Conservation (phyloP, 2,797 vertebrate species). For the Buceros bicornis region DNA sequence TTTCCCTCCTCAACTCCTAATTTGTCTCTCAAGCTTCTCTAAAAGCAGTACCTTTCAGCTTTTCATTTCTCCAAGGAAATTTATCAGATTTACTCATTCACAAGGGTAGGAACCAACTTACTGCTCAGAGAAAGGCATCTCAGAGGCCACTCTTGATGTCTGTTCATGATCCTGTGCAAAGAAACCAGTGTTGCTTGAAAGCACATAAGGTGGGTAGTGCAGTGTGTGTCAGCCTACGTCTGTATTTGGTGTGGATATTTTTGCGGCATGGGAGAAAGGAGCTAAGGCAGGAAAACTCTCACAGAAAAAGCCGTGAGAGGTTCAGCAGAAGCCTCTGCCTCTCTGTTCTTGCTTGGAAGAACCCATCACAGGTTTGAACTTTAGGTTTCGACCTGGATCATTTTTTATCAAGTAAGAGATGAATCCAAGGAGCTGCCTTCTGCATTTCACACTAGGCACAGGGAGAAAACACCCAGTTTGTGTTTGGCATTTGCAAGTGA, state of each 20-base stretch:
- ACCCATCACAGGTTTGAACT: not conserved
- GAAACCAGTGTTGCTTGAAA: not conserved
- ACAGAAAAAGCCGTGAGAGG: not conserved
- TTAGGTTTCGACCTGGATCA: not conserved
- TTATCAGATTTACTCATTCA: not conserved
- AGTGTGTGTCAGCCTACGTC: not conserved
- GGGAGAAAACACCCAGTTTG: not conserved
- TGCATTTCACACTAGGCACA: not conserved
- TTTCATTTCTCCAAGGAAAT: constrained; percentile 17
- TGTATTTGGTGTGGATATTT: not conserved
- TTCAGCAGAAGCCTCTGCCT: not conserved
- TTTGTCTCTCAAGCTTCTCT: constrained; percentile 6
- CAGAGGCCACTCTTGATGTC: not conserved
- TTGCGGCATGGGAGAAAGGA: not conserved
- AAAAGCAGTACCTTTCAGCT: constrained; percentile 4
- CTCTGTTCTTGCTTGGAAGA: not conserved
- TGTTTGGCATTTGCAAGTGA: not conserved
- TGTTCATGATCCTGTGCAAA: not conserved
- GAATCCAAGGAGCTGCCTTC: not conserved
- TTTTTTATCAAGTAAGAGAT: not conserved
- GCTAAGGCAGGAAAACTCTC: not conserved
- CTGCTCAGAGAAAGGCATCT: not conserved
- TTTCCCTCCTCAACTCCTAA: not conserved
- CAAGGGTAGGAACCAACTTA: not conserved
- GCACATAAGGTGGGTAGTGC: not conserved